Evolutionary conservation across 2,113 vertebrate genomes (phyloP).

Genomic region (Lycaon pictus): DNA sequence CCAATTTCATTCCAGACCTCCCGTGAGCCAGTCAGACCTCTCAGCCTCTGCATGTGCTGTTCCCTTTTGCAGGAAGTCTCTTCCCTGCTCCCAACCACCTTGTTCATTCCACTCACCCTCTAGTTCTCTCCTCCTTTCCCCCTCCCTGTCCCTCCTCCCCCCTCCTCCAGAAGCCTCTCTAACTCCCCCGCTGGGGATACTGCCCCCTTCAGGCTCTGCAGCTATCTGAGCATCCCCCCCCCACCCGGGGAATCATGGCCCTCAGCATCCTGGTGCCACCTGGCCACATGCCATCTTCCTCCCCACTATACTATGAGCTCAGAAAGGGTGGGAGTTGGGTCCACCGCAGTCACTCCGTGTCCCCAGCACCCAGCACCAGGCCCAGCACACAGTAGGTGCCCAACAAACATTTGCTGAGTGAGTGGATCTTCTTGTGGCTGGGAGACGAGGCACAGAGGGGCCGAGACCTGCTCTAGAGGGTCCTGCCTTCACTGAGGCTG

Average conservation of each 20-base stretch:
- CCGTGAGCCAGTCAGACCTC: not conserved
- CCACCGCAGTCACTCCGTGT: not conserved
- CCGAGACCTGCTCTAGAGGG: not conserved
- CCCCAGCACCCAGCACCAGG: not conserved
- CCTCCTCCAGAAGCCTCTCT: not conserved
- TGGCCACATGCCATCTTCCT: not conserved
- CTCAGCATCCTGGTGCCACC: not conserved
- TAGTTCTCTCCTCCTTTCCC: not conserved
- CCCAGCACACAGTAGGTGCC: not conserved
- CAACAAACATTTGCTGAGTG: not conserved
- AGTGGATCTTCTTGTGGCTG: not conserved
- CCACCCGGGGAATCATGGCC: not conserved
- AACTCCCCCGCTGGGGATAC: accelerated
- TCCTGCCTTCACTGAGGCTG: not conserved
- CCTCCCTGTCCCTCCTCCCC: not conserved
- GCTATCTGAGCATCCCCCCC: not conserved
- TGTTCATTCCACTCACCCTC: not conserved
- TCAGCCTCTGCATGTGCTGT: not conserved
- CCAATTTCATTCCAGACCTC: not conserved
- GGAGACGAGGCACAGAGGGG: not conserved
- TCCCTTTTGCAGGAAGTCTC: not conserved
- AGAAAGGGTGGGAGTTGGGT: not conserved
- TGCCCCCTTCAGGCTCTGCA: not conserved
- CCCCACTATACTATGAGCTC: not conserved
- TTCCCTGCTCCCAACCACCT: not conserved